Conservation (phyloP, 2,888 invertebrate species). For the Troglohyphantes excavatus region DNA sequence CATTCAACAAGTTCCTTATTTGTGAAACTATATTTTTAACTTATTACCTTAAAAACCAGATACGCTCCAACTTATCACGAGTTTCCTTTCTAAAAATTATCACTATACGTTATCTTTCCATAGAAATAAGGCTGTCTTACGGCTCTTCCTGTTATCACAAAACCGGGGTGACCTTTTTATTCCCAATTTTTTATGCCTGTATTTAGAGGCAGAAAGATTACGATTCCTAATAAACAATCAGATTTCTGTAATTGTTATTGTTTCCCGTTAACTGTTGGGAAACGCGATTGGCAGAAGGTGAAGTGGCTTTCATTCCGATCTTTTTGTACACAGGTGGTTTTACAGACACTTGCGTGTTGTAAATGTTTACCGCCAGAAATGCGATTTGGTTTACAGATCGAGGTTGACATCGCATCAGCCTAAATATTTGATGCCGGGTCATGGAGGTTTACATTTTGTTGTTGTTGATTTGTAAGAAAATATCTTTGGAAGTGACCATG, state of each 20-base stretch:
- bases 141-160: background rate
- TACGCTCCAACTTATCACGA: background rate
- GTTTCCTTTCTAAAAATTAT: background rate
- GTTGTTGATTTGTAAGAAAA: too few relatives aligned
- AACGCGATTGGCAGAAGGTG: background rate
- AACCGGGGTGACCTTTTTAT: slow-evolving; percentile 19
- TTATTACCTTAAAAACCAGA: background rate
- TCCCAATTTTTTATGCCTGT: background rate
- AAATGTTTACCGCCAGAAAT: background rate
- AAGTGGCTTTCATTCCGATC: background rate
- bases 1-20: too few relatives aligned
- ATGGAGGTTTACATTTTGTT: too few relatives aligned
- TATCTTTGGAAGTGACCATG: too few relatives aligned
- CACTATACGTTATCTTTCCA: background rate
- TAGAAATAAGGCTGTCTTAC: background rate
- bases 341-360: background rate
- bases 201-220: background rate
- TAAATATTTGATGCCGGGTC: background rate
- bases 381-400: background rate
- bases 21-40: background rate
- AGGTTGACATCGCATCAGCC: background rate
- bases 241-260: slow-evolving; percentile 16
- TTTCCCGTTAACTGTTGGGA: slow-evolving; percentile 15
- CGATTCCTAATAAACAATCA: slow-evolving; percentile 15
- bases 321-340: background rate